A percentile compares a stretch with the other conserved stretches of the same genome.
Evolutionary conservation across 2,888 invertebrate species (phyloP).

Genomic region (Nomada ferruginata): DNA sequence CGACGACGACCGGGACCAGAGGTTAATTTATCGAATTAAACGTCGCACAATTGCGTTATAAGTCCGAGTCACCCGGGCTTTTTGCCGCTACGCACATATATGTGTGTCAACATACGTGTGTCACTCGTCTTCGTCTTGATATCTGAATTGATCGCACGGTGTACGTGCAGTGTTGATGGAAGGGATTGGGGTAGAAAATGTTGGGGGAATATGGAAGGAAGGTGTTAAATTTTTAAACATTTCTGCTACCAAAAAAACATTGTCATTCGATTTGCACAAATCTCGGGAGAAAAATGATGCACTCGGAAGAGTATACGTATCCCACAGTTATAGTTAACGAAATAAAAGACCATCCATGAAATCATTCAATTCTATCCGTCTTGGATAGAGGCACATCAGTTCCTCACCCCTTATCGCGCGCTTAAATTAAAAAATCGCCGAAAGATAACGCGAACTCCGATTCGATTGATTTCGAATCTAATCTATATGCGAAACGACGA

Average conservation of each 20-base stretch:
- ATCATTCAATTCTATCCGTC: too few relatives aligned
- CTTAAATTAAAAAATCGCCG: not conserved
- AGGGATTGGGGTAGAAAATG: not conserved
- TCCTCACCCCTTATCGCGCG: not conserved
- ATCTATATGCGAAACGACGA: not conserved
- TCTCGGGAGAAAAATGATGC: too few relatives aligned
- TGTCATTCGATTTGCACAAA: too few relatives aligned
- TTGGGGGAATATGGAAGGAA: not conserved
- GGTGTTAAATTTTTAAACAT: too few relatives aligned
- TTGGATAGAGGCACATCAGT: too few relatives aligned
- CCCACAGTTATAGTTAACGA: too few relatives aligned
- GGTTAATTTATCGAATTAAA: constrained; percentile 83
- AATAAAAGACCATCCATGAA: too few relatives aligned
- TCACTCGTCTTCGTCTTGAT: not conserved
- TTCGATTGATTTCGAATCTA: constrained; percentile 12
- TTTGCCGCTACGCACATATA: constrained; percentile 54
- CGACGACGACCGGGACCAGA: constrained; percentile 76
- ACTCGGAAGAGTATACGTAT: too few relatives aligned
- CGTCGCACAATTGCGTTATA: constrained; percentile 81
- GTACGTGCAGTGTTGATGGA: not conserved
- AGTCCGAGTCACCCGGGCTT: constrained; percentile 77
- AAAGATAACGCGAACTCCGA: not conserved
- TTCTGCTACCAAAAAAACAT: too few relatives aligned
- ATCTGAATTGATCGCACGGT: not conserved
- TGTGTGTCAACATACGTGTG: constrained; percentile 12